Percentiles rank a stretch among this genome's conserved stretches.
These are phyloP conservation scores for Rhopalosiphum maidis DNA, from an alignment of 1,140 invertebrate genomes.

Conservation along the genomic window DNA sequence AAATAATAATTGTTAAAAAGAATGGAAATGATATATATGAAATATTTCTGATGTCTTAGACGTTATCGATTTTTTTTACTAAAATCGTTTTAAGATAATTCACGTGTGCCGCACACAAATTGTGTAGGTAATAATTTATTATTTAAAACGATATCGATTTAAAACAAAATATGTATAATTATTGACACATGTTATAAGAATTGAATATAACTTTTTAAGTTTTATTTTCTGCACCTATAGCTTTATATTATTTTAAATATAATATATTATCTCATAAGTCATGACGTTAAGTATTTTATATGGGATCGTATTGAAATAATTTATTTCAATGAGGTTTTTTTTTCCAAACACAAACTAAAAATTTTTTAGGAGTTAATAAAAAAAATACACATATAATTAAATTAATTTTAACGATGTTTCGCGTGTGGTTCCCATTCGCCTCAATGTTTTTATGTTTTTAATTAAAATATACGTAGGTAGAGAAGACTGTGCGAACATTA, in stretches of 20 bases:
- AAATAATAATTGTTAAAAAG: background rate
- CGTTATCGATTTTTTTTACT: background rate
- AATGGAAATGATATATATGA: background rate
- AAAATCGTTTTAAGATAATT: background rate
- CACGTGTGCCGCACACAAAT: background rate
- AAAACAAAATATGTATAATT: slow-evolving; percentile 10
- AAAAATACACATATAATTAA: background rate
- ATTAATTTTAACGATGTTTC: background rate
- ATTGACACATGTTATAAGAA: background rate
- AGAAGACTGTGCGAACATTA: background rate
- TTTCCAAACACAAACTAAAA: background rate
- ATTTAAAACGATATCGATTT: background rate
- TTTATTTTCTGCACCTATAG: background rate
- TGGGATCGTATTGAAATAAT: background rate
- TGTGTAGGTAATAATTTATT: background rate
- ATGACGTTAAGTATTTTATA: background rate
- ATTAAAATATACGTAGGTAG: slow-evolving; percentile 16
- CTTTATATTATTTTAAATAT: background rate
- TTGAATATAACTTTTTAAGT: too few species aligned
- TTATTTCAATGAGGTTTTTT: background rate
- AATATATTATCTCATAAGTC: background rate
- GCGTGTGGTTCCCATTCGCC: background rate
- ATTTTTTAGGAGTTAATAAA: background rate
- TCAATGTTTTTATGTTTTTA: slow-evolving; percentile 7
- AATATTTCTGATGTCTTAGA: background rate